These are phyloP conservation scores for Isichthys henryi DNA, from an alignment of 2,113 vertebrate genomes.

Conservation along the genomic window DNA sequence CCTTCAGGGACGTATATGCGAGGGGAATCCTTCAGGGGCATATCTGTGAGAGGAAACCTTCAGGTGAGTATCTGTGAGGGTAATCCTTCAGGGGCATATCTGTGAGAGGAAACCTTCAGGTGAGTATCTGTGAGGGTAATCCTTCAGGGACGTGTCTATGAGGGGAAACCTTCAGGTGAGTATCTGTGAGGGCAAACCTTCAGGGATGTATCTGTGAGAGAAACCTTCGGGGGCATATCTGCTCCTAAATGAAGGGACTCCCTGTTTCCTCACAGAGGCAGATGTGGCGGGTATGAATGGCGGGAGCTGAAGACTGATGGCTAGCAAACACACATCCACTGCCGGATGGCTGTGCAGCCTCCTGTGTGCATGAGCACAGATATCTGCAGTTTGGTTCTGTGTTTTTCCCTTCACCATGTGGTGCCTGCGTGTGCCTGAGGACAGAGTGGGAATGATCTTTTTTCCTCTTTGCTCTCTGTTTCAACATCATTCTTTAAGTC, in stretches of 20 bases:
- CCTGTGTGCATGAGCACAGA: not conserved
- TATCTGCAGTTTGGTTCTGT: not conserved
- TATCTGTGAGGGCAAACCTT: too few species aligned
- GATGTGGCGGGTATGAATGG: not conserved
- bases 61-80: too few species aligned
- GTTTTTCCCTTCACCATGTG: not conserved
- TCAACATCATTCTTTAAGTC: slow-evolving; percentile 10
- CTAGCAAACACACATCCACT: not conserved
- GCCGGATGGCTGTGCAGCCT: not conserved
- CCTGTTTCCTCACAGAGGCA: not conserved
- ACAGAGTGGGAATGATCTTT: not conserved
- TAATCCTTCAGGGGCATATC: not conserved
- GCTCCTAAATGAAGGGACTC: not conserved
- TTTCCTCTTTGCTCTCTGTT: not conserved
- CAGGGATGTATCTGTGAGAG: not conserved
- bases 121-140: too few species aligned
- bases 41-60: too few species aligned
- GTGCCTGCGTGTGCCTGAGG: not conserved
- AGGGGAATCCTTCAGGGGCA: not conserved
- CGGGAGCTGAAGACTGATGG: not conserved
- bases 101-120: not conserved
- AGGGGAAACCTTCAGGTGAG: too few species aligned
- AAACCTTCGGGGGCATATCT: not conserved
- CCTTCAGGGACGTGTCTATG: too few species aligned
- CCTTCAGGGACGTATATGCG: not conserved